A percentile compares a stretch with the other conserved stretches of the same genome.
phyloP scores from a whole-genome alignment of 1,140 invertebrate species.

The Cataglyphis hispanica region DNA sequence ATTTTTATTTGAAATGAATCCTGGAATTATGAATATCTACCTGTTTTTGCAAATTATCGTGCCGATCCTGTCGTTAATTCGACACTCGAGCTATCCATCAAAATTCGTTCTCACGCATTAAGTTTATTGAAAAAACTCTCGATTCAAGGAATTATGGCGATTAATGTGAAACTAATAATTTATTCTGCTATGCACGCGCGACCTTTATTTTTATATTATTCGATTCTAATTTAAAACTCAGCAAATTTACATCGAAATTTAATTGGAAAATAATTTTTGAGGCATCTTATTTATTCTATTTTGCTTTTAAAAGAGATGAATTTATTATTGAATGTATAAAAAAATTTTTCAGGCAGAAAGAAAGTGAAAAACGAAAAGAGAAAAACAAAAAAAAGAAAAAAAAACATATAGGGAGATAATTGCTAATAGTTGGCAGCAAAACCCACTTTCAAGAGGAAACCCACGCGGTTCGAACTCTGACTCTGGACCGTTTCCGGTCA shows the following conservation, averaged over 20 bases:
- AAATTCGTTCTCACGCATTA: constrained; percentile 23
- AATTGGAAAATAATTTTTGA: not conserved
- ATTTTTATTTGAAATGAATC: not conserved
- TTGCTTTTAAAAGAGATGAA: not conserved
- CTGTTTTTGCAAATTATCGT: constrained; percentile 11
- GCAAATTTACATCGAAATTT: constrained; percentile 12
- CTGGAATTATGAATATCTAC: not conserved
- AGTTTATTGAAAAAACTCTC: not conserved
- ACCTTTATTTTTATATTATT: not conserved
- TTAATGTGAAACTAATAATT: constrained; percentile 13
- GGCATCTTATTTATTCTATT: not conserved
- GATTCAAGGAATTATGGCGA: not conserved
- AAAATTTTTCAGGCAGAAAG: not conserved
- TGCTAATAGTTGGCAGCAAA: not conserved
- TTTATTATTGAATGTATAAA: not conserved
- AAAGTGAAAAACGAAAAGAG: not conserved
- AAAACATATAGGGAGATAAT: not conserved
- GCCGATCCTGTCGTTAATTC: constrained; percentile 13
- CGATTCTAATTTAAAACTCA: constrained; percentile 15
- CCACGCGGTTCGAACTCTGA: constrained; percentile 24
- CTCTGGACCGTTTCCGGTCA: constrained; percentile 55
- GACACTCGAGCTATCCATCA: constrained; percentile 8
- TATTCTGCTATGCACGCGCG: not conserved
- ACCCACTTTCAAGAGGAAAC: constrained; percentile 51
- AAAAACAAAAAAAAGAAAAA: too few relatives aligned